Evolutionary conservation across 2,888 invertebrate genomes (phyloP).

Genomic region (Drosophila kambysellisi): DNA sequence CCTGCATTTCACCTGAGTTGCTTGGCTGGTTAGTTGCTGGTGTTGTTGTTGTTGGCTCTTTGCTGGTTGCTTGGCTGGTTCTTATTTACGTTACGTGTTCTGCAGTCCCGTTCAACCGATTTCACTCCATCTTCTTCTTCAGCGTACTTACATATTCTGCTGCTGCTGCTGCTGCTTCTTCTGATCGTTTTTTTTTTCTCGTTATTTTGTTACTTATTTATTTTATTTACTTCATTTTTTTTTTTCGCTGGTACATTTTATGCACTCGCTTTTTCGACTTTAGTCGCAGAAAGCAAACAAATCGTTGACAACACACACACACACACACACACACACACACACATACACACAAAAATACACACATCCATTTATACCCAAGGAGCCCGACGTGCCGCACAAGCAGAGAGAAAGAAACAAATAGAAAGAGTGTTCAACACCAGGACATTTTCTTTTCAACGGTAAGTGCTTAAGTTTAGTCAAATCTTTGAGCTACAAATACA

Average conservation of each 20-base stretch:
- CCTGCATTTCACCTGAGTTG: slow-evolving; percentile 41
- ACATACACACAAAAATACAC: slow-evolving; percentile 11
- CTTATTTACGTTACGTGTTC: slow-evolving; percentile 72
- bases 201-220: slow-evolving; percentile 40
- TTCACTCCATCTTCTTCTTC: slow-evolving; percentile 62
- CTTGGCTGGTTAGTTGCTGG: slow-evolving; percentile 36
- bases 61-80: slow-evolving; percentile 49
- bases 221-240: slow-evolving; percentile 35
- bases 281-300: slow-evolving; percentile 36
- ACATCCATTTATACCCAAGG: slow-evolving; percentile 13
- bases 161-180: slow-evolving; percentile 2
- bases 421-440: slow-evolving; percentile 35
- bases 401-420: slow-evolving; percentile 20
- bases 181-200: slow-evolving; percentile 12
- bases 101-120: slow-evolving; percentile 58
- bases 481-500: not conserved
- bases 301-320: slow-evolving; percentile 37
- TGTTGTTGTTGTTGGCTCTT: slow-evolving; percentile 14
- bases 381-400: slow-evolving; percentile 8
- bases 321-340: slow-evolving; percentile 11
- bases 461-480: slow-evolving; percentile 31
- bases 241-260: slow-evolving; percentile 34
- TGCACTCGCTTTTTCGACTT: slow-evolving; percentile 44
- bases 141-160: slow-evolving; percentile 39
- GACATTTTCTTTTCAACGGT: slow-evolving; percentile 54